Conservation (phyloP, 2,113 vertebrate species). For the Grammomys dolichurus region DNA sequence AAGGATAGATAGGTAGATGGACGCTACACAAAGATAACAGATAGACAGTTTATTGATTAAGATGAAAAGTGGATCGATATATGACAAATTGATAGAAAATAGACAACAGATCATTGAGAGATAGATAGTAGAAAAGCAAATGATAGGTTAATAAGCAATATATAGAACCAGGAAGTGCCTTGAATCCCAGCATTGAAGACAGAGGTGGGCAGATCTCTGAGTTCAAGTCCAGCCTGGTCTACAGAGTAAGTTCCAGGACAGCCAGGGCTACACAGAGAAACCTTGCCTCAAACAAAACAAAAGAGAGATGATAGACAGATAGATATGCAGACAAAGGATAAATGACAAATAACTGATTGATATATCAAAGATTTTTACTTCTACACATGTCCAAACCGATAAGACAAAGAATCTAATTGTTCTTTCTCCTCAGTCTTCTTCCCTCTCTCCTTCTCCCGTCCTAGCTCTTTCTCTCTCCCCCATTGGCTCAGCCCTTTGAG, state of each 20-base stretch:
- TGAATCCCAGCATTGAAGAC: neutral
- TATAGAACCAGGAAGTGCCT: neutral
- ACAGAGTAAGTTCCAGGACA: neutral
- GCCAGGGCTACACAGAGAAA: neutral
- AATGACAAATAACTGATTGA: neutral
- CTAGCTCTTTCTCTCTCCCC: neutral
- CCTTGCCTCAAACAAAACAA: neutral
- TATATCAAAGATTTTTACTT: neutral
- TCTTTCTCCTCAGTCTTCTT: neutral
- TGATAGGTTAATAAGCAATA: neutral
- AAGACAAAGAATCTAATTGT: neutral
- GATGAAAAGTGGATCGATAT: neutral
- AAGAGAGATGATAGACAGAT: neutral
- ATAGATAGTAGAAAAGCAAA: neutral
- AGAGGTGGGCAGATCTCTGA: neutral
- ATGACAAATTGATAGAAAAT: neutral
- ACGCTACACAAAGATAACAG: neutral
- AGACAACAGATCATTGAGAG: neutral
- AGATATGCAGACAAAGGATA: neutral
- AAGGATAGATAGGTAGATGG: neutral
- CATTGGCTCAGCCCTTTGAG: neutral
- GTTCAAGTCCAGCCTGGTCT: neutral
- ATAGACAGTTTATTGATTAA: neutral
- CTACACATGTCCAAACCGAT: neutral
- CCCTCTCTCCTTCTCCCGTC: neutral